These are phyloP conservation scores for Acropternis orthonyx DNA, from an alignment of 2,797 vertebrate genomes.

Conservation along the genomic window DNA sequence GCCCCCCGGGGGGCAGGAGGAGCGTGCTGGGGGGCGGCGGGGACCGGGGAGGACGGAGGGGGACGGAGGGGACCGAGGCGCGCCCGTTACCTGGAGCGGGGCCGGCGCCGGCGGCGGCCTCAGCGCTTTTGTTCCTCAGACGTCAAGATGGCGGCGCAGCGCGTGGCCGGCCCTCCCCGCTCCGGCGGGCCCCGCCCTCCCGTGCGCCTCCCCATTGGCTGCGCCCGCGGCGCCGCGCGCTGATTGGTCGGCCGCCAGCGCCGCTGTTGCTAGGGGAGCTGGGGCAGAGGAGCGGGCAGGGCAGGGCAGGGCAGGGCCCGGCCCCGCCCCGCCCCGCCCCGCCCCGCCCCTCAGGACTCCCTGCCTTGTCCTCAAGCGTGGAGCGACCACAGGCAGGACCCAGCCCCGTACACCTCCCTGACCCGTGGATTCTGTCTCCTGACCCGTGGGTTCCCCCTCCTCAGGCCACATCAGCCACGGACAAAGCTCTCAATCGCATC, in stretches of 20 bases:
- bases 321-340: too few species aligned
- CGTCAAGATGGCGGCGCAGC: constrained; percentile 75
- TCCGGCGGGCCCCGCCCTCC: background rate
- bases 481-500: accelerated
- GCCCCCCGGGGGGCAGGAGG: background rate
- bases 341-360: background rate
- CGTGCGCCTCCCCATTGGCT: constrained; percentile 61
- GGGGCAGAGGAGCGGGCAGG: too few species aligned
- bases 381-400: too few species aligned
- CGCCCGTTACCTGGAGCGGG: constrained; percentile 43
- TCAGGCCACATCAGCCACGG: accelerated
- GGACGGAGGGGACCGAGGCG: accelerated
- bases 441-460: background rate
- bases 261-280: constrained; percentile 68
- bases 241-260: constrained; percentile 55
- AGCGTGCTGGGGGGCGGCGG: background rate
- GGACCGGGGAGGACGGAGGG: too few species aligned
- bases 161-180: constrained; percentile 41
- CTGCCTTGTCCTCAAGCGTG: too few species aligned
- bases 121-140: constrained; percentile 77
- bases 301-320: background rate
- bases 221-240: background rate
- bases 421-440: too few species aligned
- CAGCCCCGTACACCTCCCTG: background rate
- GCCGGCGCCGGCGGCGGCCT: background rate